Percentiles rank a stretch among this genome's conserved stretches.
Evolutionary conservation across 2,888 invertebrate genomes (phyloP).

Genomic region (Geophilus truncorum): DNA sequence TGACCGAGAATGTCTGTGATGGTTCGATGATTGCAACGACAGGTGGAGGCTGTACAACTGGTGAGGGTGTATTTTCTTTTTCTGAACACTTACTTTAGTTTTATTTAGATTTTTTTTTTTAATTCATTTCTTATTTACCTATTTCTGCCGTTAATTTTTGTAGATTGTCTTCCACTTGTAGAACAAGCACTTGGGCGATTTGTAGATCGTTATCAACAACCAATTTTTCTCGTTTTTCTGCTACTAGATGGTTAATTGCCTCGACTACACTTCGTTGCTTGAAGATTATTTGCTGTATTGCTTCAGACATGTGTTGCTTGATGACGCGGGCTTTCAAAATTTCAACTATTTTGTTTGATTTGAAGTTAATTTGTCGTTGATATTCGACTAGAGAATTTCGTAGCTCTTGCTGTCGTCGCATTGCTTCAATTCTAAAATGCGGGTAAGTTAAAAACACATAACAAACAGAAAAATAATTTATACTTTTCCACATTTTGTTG

Average conservation of each 20-base stretch:
- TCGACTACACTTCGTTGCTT: neutral
- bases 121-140: neutral
- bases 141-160: neutral
- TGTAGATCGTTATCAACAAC: neutral
- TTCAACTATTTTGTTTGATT: neutral
- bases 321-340: neutral
- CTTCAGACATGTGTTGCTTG: neutral
- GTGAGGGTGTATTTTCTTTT: neutral
- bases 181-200: neutral
- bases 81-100: neutral
- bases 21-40: neutral
- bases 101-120: neutral
- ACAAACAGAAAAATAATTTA: too few relatives aligned
- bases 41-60: neutral
- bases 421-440: neutral
- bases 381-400: neutral
- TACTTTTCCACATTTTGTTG: constrained; percentile 33
- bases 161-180: constrained; percentile 1
- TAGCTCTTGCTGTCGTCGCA: neutral
- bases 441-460: too few relatives aligned
- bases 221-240: neutral
- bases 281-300: neutral
- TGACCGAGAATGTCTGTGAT: neutral
- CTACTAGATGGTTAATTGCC: neutral
- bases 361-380: neutral